phyloP scores from a whole-genome alignment of 30 jellyfish, hydroid and myxozoan genomes.

The Phacellophora camtschatica region DNA sequence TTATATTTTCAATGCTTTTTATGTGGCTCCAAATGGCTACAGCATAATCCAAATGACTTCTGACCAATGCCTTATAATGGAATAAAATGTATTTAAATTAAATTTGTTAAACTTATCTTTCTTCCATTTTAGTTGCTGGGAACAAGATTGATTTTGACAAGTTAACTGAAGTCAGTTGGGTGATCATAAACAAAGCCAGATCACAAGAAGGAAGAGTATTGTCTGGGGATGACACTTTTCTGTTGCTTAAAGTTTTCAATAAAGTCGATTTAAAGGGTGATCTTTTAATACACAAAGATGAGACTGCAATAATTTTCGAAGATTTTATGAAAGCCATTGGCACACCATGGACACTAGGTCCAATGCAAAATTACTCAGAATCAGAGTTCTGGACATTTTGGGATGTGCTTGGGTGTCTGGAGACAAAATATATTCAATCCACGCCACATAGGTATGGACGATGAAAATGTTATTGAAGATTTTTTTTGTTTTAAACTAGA shows the following conservation, averaged over 20 bases:
- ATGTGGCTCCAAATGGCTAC: too few species aligned
- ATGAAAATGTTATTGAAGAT: not conserved
- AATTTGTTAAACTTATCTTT: too few species aligned
- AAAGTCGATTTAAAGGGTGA: slow-evolving; percentile 69
- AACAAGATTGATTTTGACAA: slow-evolving; percentile 30
- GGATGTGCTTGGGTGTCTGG: slow-evolving; percentile 86
- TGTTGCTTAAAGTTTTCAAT: slow-evolving; percentile 78
- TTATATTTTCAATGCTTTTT: too few species aligned
- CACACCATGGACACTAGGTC: slow-evolving; percentile 93
- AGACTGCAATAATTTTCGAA: slow-evolving; percentile 57
- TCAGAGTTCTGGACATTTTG: slow-evolving; percentile 76
- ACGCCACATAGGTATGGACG: slow-evolving; percentile 70
- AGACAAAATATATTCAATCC: slow-evolving; percentile 57
- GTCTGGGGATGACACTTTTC: slow-evolving; percentile 66
- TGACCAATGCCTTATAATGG: too few species aligned
- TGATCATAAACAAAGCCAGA: slow-evolving; percentile 60
- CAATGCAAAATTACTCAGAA: slow-evolving; percentile 63
- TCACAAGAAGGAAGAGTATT: slow-evolving; percentile 46
- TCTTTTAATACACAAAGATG: slow-evolving; percentile 78
- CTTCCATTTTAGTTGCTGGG: slow-evolving; percentile 72
- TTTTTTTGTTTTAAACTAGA: too few species aligned
- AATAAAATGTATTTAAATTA: too few species aligned
- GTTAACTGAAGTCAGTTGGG: slow-evolving; percentile 81
- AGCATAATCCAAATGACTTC: too few species aligned
- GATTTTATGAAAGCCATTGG: slow-evolving; percentile 85